phyloP scores from a whole-genome alignment of 2,113 vertebrate genomes.

The Cricetomys ansorgei region DNA sequence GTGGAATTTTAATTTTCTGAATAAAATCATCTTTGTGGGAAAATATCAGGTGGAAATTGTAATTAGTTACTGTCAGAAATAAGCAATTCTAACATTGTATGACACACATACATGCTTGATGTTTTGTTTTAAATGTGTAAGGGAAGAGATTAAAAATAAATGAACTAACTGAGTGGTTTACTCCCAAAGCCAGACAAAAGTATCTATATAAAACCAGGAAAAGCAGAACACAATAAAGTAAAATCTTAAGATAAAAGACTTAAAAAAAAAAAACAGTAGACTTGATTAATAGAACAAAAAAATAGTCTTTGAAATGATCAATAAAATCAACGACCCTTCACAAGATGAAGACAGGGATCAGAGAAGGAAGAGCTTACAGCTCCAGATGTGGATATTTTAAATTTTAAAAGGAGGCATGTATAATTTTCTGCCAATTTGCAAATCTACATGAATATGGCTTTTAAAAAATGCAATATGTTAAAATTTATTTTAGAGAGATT shows the following conservation, averaged over 20 bases:
- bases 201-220: not conserved
- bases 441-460: not conserved
- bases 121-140: not conserved
- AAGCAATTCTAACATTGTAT: not conserved
- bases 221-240: not conserved
- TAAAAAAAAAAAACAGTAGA: not conserved
- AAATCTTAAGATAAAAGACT: slow-evolving; percentile 10
- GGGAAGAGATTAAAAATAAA: slow-evolving; percentile 22
- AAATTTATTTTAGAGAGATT: slow-evolving; percentile 11
- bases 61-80: slow-evolving; percentile 22
- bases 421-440: not conserved
- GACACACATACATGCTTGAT: not conserved
- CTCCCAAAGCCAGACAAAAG: not conserved
- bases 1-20: not conserved
- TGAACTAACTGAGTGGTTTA: slow-evolving; percentile 16
- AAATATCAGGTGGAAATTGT: not conserved
- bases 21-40: not conserved
- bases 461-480: not conserved
- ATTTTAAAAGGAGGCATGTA: not conserved
- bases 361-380: not conserved
- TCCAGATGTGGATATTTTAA: not conserved
- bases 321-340: not conserved
- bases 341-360: not conserved
- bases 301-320: slow-evolving; percentile 33
- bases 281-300: slow-evolving; percentile 33